phyloP scores from a whole-genome alignment of 1,140 invertebrate species.

The Sweltsa coloradensis region DNA sequence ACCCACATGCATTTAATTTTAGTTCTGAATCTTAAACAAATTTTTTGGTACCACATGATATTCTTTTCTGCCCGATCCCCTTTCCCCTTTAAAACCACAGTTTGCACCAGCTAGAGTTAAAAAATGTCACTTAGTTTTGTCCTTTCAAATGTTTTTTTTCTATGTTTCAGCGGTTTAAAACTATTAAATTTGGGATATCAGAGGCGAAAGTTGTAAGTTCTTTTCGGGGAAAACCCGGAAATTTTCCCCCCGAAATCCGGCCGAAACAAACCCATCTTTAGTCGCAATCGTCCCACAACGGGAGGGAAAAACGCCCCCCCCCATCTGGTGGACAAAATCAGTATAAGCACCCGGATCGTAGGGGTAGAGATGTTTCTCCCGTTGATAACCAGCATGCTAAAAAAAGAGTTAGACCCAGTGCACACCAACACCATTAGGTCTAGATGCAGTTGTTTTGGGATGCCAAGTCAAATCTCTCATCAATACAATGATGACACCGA shows the following conservation, averaged over 20 bases:
- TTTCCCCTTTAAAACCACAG: too few relatives aligned
- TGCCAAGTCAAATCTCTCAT: too few relatives aligned
- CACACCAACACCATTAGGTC: too few relatives aligned
- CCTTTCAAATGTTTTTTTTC: too few relatives aligned
- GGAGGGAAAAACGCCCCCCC: slow-evolving; percentile 53
- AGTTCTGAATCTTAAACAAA: too few relatives aligned
- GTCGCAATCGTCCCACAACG: slow-evolving; percentile 38
- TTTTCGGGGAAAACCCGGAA: slow-evolving; percentile 61
- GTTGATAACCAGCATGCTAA: slow-evolving; percentile 11
- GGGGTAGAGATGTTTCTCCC: slow-evolving; percentile 41
- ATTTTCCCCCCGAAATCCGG: slow-evolving; percentile 12
- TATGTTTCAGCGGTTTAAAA: slow-evolving; percentile 65
- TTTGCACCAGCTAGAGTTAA: too few relatives aligned
- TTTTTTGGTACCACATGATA: too few relatives aligned
- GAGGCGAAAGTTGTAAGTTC: slow-evolving; percentile 62
- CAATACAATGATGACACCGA: too few relatives aligned
- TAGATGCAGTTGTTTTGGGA: slow-evolving; percentile 8
- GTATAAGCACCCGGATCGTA: slow-evolving; percentile 38
- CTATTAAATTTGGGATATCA: slow-evolving; percentile 70
- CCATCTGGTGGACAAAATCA: neutral
- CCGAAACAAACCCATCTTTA: slow-evolving; percentile 28
- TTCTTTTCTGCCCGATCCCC: too few relatives aligned
- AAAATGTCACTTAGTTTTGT: too few relatives aligned
- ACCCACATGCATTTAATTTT: too few relatives aligned
- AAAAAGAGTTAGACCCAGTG: too few relatives aligned